phyloP scores from a whole-genome alignment of 2,888 invertebrate species.

The Archips crataeganus region DNA sequence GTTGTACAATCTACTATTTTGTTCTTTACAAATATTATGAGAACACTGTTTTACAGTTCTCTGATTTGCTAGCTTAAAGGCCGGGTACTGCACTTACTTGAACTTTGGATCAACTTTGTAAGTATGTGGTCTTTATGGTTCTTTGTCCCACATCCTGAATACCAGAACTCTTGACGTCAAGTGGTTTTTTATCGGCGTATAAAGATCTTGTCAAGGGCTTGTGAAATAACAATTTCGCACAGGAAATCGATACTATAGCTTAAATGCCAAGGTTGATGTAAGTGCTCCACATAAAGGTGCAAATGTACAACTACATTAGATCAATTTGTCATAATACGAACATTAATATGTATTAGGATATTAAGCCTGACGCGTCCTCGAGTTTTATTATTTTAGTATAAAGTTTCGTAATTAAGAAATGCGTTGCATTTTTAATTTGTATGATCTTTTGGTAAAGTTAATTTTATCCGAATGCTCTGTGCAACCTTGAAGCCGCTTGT shows the following conservation, averaged over 20 bases:
- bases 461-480: constrained; percentile 32
- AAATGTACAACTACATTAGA: constrained; percentile 35
- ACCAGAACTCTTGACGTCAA: constrained; percentile 30
- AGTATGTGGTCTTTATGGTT: constrained; percentile 29
- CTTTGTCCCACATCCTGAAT: constrained; percentile 39
- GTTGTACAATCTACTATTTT: no score
- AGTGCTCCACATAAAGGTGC: constrained; percentile 47
- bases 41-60: not conserved
- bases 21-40: no score
- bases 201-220: constrained; percentile 32
- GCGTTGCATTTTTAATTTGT: constrained; percentile 14
- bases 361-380: constrained; percentile 2
- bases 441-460: constrained; percentile 25
- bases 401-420: constrained; percentile 7
- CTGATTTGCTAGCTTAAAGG: not conserved
- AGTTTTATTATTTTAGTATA: not conserved
- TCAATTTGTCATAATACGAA: constrained; percentile 23
- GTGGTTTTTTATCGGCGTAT: constrained; percentile 29
- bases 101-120: constrained; percentile 34
- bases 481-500: constrained; percentile 49
- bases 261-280: constrained; percentile 54
- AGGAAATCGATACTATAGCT: constrained; percentile 36
- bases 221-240: constrained; percentile 18
- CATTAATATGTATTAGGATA: constrained; percentile 13
- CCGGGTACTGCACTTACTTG: constrained; percentile 19